Evolutionary conservation across 1,140 invertebrate genomes (phyloP).

Genomic region (Rhyacophila brunnea): DNA sequence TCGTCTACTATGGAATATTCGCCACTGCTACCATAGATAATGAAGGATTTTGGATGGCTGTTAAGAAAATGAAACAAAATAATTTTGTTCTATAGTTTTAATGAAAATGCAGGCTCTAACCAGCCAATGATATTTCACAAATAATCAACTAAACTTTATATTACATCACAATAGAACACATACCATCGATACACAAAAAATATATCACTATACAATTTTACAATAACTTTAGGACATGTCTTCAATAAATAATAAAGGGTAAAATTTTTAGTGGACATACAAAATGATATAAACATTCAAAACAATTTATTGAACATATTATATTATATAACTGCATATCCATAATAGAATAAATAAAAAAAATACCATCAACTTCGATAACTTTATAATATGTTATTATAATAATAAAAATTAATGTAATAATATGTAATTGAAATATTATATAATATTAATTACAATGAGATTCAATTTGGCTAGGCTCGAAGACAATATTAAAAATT

Average conservation of each 20-base stretch:
- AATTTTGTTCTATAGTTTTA: slow-evolving; percentile 1
- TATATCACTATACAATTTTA: slow-evolving; percentile 25
- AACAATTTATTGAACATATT: neutral
- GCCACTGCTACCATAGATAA: too few relatives aligned
- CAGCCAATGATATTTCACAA: slow-evolving; percentile 2
- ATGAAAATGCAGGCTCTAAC: slow-evolving; percentile 4
- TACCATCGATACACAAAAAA: slow-evolving; percentile 16
- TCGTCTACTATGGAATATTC: too few relatives aligned
- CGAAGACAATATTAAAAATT: slow-evolving; percentile 1
- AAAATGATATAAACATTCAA: neutral
- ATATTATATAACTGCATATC: neutral
- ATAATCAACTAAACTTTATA: slow-evolving; percentile 21
- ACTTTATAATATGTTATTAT: neutral
- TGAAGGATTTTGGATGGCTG: too few relatives aligned
- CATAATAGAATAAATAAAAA: neutral
- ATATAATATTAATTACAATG: neutral
- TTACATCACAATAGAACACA: slow-evolving; percentile 15
- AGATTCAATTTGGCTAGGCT: slow-evolving; percentile 4
- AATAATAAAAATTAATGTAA: neutral
- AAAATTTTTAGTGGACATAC: neutral
- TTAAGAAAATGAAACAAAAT: neutral
- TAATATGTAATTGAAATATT: slow-evolving; percentile 3
- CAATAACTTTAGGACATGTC: slow-evolving; percentile 13
- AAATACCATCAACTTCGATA: slow-evolving; percentile 1
- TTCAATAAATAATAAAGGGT: slow-evolving; percentile 18